These are phyloP conservation scores for Ceratina japonica DNA, from an alignment of 1,140 invertebrate species.

Conservation along the genomic window DNA sequence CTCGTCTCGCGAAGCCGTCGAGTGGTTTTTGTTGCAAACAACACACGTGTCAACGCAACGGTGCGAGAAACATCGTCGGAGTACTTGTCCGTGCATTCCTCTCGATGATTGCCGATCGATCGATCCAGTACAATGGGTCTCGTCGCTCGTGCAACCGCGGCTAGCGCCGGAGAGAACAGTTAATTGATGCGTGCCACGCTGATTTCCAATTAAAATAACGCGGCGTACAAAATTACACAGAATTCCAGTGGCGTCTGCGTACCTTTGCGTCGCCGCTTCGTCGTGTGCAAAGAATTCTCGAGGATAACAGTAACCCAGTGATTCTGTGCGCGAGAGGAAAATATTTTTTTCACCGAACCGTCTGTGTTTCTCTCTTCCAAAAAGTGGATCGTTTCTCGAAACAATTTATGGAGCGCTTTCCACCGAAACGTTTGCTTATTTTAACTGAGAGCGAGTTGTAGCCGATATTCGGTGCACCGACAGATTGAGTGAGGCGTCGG, in stretches of 20 bases:
- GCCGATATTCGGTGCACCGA: not conserved
- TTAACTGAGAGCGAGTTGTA: not conserved
- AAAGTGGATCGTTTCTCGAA: not conserved
- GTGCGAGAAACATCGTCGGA: constrained; percentile 16
- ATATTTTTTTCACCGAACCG: not conserved
- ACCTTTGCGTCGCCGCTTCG: no score
- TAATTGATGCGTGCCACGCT: constrained; percentile 12
- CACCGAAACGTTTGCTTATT: not conserved
- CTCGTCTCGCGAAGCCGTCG: not conserved
- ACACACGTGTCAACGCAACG: not conserved
- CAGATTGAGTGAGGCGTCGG: no score
- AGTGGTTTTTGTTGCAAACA: not conserved
- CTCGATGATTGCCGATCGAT: constrained; percentile 44
- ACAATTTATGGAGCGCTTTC: not conserved
- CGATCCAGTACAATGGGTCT: constrained; percentile 21
- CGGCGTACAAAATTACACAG: no score
- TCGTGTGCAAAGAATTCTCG: no score
- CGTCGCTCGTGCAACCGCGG: not conserved
- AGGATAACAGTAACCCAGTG: no score
- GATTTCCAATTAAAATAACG: not conserved
- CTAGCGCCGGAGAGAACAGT: not conserved
- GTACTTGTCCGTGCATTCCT: constrained; percentile 35
- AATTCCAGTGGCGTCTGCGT: no score
- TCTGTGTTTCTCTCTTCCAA: not conserved
- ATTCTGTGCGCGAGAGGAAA: not conserved